These are phyloP conservation scores for Drosophila buzzatii DNA, from an alignment of 2,888 invertebrate genomes.

Conservation along the genomic window DNA sequence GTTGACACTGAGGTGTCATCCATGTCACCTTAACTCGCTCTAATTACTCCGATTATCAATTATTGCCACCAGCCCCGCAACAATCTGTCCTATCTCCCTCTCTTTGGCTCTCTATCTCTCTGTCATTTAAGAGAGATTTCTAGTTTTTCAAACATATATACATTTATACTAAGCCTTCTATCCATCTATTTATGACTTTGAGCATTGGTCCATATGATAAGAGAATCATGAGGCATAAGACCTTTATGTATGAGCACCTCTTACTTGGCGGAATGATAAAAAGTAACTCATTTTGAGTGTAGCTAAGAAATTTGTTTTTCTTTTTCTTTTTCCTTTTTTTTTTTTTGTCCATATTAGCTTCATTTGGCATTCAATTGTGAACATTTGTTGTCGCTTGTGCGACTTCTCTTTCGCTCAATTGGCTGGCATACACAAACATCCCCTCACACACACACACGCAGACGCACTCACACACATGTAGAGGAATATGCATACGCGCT, in stretches of 20 bases:
- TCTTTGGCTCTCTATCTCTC: background rate
- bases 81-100: background rate
- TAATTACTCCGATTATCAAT: background rate
- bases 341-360: conserved; percentile 20
- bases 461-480: background rate
- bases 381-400: conserved; percentile 37
- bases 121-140: too few relatives aligned
- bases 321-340: background rate
- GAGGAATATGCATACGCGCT: background rate
- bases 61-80: background rate
- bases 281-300: background rate
- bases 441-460: background rate
- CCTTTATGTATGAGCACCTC: background rate
- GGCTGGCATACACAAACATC: conserved; percentile 1
- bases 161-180: background rate
- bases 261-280: background rate
- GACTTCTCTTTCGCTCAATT: conserved; percentile 20
- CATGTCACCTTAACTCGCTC: background rate
- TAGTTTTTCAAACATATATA: background rate
- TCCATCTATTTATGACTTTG: background rate
- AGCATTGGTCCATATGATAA: background rate
- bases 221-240: background rate
- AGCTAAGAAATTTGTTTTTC: conserved; percentile 18
- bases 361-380: conserved; percentile 43
- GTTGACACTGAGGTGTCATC: background rate